Evolutionary conservation across 2,113 vertebrate species (phyloP).

Genomic region (Eublepharis macularius): DNA sequence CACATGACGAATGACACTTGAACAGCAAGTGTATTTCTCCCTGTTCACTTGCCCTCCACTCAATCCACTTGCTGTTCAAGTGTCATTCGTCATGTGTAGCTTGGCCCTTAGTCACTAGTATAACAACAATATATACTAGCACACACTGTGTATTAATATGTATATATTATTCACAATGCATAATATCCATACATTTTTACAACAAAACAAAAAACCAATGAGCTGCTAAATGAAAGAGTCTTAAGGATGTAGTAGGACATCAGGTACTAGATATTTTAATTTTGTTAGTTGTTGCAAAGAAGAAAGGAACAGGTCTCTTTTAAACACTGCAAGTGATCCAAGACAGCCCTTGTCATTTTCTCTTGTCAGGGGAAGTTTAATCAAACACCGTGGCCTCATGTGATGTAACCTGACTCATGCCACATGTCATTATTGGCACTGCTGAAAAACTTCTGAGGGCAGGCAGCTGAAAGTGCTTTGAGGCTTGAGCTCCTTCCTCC

Average conservation of each 20-base stretch:
- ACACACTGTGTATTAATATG: no score
- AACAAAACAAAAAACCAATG: no score
- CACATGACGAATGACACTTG: no score
- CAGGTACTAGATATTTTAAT: background rate
- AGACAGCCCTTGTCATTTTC: constrained; percentile 6
- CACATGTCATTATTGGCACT: background rate
- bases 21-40: no score
- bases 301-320: background rate
- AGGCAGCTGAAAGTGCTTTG: constrained; percentile 19
- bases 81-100: no score
- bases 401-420: background rate
- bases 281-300: background rate
- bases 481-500: background rate
- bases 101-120: no score
- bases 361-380: background rate
- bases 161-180: no score
- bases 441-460: constrained; percentile 10
- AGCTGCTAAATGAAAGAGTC: no score
- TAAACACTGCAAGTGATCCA: accelerated
- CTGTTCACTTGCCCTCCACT: no score
- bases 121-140: no score
- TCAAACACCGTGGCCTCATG: background rate
- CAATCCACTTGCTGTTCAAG: no score
- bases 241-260: background rate
- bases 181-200: no score